Evolutionary conservation across 2,797 vertebrate genomes (phyloP).

Genomic region (Sebastes nivosus): DNA sequence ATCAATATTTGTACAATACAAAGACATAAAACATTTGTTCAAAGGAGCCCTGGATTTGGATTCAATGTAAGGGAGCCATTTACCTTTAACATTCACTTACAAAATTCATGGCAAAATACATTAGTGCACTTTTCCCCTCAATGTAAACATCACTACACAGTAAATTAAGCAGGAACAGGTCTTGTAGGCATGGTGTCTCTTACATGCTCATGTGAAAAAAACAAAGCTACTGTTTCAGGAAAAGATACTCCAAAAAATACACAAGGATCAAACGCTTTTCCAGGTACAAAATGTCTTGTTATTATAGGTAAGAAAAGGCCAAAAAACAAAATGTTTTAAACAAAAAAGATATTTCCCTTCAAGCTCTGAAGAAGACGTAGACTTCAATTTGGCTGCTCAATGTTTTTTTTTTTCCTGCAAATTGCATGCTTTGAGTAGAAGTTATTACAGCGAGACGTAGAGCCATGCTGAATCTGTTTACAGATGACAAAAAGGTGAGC

Average conservation of each 20-base stretch:
- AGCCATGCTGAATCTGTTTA: slow-evolving; percentile 14
- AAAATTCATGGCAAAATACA: slow-evolving; percentile 60
- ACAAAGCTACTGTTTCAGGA: slow-evolving; percentile 27
- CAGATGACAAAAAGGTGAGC: neutral
- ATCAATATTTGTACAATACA: slow-evolving; percentile 70
- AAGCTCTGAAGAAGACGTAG: neutral
- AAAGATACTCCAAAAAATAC: slow-evolving; percentile 4
- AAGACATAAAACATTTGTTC: slow-evolving; percentile 60
- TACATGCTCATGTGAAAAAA: slow-evolving; percentile 18
- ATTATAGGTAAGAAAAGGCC: neutral
- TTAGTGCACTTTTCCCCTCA: slow-evolving; percentile 65
- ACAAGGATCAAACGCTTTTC: slow-evolving; percentile 1
- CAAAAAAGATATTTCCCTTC: neutral
- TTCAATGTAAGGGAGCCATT: slow-evolving; percentile 28
- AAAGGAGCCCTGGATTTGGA: slow-evolving; percentile 70
- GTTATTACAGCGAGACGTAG: neutral
- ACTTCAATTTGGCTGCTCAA: slow-evolving; percentile 14
- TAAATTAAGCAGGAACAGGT: slow-evolving; percentile 39
- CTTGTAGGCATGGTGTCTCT: slow-evolving; percentile 12
- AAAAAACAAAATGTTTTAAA: slow-evolving; percentile 14
- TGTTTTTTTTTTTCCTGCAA: neutral
- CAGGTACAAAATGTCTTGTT: slow-evolving; percentile 11
- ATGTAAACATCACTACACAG: slow-evolving; percentile 79
- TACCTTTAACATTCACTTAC: slow-evolving; percentile 42
- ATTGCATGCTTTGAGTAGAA: slow-evolving; percentile 24